A percentile compares a stretch with the other conserved stretches of the same genome.
Conservation (phyloP, 2,888 invertebrate genomes). For the Lithophane ornitopus region DNA sequence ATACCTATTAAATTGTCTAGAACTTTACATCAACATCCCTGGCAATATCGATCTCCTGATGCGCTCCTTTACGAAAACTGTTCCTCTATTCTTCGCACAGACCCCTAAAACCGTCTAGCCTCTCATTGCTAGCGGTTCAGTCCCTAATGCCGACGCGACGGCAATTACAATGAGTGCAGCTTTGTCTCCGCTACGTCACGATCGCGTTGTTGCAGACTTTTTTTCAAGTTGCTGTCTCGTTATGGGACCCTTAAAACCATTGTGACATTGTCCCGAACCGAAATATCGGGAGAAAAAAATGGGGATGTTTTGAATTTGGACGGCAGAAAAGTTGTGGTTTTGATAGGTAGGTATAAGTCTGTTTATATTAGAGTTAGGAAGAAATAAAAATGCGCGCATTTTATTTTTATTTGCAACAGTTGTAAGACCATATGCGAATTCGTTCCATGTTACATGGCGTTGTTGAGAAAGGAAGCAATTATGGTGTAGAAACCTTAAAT, state of each 20-base stretch:
- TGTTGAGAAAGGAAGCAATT: no score
- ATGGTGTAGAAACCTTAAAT: no score
- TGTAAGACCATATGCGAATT: no score
- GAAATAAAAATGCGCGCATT: no score
- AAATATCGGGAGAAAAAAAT: slow-evolving; percentile 46
- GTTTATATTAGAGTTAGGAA: no score
- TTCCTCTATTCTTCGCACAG: background rate
- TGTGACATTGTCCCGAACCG: slow-evolving; percentile 58
- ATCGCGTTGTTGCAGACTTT: slow-evolving; percentile 52
- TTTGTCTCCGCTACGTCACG: slow-evolving; percentile 68
- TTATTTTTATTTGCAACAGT: no score
- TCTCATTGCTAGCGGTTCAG: slow-evolving; percentile 57
- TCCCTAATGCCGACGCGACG: slow-evolving; percentile 67
- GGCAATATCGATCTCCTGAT: background rate
- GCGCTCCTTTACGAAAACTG: background rate
- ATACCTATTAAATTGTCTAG: background rate
- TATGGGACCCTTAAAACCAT: slow-evolving; percentile 63
- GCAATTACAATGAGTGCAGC: slow-evolving; percentile 80
- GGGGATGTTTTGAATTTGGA: slow-evolving; percentile 25
- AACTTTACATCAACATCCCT: background rate
- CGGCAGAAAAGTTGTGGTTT: background rate
- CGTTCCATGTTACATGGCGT: no score
- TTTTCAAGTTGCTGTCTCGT: slow-evolving; percentile 61
- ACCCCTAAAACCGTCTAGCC: slow-evolving; percentile 47
- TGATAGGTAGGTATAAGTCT: no score